Percentiles rank a stretch among this genome's conserved stretches.
phyloP scores from a whole-genome alignment of 1,140 invertebrate species.

The Drosophila suzukii region DNA sequence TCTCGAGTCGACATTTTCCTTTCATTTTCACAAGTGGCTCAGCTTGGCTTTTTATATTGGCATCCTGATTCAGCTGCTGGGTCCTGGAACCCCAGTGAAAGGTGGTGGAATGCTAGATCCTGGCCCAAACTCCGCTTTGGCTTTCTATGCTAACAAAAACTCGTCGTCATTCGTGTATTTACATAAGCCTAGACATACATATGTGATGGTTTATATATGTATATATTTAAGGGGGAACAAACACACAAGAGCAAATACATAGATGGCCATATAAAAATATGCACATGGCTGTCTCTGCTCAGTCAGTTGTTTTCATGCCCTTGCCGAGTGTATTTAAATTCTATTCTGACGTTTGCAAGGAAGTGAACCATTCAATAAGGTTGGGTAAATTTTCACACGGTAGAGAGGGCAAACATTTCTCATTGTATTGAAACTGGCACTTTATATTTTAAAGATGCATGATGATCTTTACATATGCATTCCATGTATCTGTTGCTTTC shows the following conservation, averaged over 20 bases:
- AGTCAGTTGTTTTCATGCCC: conserved; percentile 40
- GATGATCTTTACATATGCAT: too few relatives aligned
- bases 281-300: conserved; percentile 57
- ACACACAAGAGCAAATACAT: conserved; percentile 32
- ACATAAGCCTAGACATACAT: conserved; percentile 61
- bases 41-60: conserved; percentile 72
- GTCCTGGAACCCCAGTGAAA: conserved; percentile 9
- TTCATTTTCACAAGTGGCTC: conserved; percentile 80
- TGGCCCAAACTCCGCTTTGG: conserved; percentile 28
- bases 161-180: conserved; percentile 68
- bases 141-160: conserved; percentile 63
- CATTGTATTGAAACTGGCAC: neutral
- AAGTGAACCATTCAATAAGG: conserved; percentile 4
- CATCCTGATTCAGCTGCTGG: conserved; percentile 60
- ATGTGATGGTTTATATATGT: conserved; percentile 2
- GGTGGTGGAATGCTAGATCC: conserved; percentile 11
- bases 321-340: conserved; percentile 34
- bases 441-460: neutral
- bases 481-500: too few relatives aligned
- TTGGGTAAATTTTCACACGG: neutral
- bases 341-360: conserved; percentile 13
- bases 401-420: neutral
- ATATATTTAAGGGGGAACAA: neutral
- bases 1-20: conserved; percentile 65
- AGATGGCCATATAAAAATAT: conserved; percentile 41